A percentile compares a stretch with the other conserved stretches of the same genome.
These are phyloP conservation scores for Anaspis maculata DNA, from an alignment of 2,888 invertebrate species.

Conservation along the genomic window DNA sequence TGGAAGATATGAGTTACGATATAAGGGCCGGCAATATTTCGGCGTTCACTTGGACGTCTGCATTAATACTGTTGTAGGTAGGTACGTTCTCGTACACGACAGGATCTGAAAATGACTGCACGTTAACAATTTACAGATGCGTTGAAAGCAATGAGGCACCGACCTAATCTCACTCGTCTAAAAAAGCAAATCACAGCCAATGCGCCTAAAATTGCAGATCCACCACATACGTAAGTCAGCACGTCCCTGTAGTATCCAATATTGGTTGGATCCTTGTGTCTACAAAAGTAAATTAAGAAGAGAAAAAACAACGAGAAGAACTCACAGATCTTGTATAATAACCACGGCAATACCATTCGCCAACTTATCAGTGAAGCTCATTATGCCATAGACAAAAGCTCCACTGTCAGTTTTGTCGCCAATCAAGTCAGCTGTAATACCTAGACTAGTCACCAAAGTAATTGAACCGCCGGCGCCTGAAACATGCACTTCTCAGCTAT, in stretches of 20 bases:
- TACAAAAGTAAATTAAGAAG: constrained; percentile 24
- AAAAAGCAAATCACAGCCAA: constrained; percentile 34
- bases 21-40: no score
- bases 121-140: background rate
- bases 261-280: constrained; percentile 39
- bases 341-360: constrained; percentile 80
- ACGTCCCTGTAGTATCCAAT: constrained; percentile 48
- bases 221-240: constrained; percentile 49
- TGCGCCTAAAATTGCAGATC: constrained; percentile 45
- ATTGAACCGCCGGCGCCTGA: constrained; percentile 73
- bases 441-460: constrained; percentile 77
- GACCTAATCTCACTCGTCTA: constrained; percentile 12
- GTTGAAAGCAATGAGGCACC: constrained; percentile 5
- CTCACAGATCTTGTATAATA: constrained; percentile 69
- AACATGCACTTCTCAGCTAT: constrained; percentile 17
- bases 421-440: constrained; percentile 82
- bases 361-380: constrained; percentile 89
- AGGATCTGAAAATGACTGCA: constrained; percentile 13
- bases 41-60: no score
- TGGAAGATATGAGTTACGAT: no score
- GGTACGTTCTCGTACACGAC: constrained; percentile 14
- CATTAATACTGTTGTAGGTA: constrained; percentile 23
- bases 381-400: constrained; percentile 86
- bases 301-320: constrained; percentile 17
- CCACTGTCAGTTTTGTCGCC: constrained; percentile 74